These are phyloP conservation scores for Zaprionus lineosus DNA, from an alignment of 2,888 invertebrate species.

Conservation along the genomic window DNA sequence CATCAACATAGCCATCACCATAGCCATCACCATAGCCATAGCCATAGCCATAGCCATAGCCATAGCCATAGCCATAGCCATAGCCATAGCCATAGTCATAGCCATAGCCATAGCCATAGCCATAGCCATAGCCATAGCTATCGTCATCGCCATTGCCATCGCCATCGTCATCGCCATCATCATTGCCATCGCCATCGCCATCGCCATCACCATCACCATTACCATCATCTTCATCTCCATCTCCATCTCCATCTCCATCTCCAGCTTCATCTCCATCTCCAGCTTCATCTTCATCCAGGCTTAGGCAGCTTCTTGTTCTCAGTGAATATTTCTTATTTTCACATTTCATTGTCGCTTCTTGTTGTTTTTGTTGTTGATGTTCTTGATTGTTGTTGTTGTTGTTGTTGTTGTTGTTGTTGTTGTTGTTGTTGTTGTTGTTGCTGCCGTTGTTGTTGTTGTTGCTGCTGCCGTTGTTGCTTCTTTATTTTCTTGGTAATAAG, in stretches of 20 bases:
- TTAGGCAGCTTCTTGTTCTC: conserved; percentile 40
- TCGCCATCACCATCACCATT: not conserved
- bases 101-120: too few species aligned
- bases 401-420: conserved; percentile 32
- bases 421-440: conserved; percentile 26
- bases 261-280: not conserved
- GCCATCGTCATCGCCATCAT: not conserved
- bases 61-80: too few species aligned
- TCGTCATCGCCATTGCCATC: not conserved
- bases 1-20: conserved; percentile 4
- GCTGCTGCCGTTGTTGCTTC: conserved; percentile 41
- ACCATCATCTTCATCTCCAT: too few species aligned
- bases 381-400: conserved; percentile 11
- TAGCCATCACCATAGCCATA: not conserved
- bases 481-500: conserved; percentile 80
- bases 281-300: not conserved
- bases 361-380: conserved; percentile 34
- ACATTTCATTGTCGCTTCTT: conserved; percentile 62
- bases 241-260: too few species aligned
- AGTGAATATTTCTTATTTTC: conserved; percentile 50
- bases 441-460: conserved; percentile 22
- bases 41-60: not conserved
- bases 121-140: too few species aligned
- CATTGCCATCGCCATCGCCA: not conserved
- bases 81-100: too few species aligned